A percentile compares a stretch with the other conserved stretches of the same genome.
Evolutionary conservation across 2,797 vertebrate species (phyloP).

Genomic region (Ctenosaura bakeri): DNA sequence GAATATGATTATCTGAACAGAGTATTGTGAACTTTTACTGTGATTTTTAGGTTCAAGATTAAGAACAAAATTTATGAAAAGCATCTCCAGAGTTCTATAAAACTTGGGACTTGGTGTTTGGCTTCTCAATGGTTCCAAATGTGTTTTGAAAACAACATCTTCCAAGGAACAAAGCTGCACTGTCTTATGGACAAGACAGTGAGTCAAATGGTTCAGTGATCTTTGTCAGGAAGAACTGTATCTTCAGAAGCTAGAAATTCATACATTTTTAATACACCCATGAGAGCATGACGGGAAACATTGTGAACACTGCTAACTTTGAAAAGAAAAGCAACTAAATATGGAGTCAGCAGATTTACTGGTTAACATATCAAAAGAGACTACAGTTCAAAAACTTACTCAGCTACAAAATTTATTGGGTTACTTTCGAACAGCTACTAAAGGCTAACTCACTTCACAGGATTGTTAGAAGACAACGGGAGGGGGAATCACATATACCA

Average conservation of each 20-base stretch:
- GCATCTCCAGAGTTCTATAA: constrained; percentile 27
- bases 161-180: constrained; percentile 45
- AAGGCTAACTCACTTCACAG: not conserved
- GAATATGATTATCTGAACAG: not conserved
- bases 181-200: constrained; percentile 34
- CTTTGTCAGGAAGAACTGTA: constrained; percentile 13
- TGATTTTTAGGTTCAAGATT: constrained; percentile 40
- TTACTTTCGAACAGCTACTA: not conserved
- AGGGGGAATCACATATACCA: not conserved
- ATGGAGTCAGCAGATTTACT: not conserved
- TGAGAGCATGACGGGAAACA: constrained; percentile 2
- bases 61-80: constrained; percentile 13
- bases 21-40: constrained; percentile 37
- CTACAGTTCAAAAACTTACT: not conserved
- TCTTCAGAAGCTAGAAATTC: not conserved
- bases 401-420: not conserved
- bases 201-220: constrained; percentile 10
- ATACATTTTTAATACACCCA: not conserved
- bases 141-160: constrained; percentile 28
- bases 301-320: not conserved
- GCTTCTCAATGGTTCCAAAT: constrained; percentile 45
- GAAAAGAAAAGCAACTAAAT: not conserved
- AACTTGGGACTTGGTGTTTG: constrained; percentile 40
- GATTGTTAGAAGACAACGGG: no score
- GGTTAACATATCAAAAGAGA: not conserved